These are phyloP conservation scores for Sorex maritimensis DNA, from an alignment of 2,797 vertebrate genomes.

Conservation along the genomic window DNA sequence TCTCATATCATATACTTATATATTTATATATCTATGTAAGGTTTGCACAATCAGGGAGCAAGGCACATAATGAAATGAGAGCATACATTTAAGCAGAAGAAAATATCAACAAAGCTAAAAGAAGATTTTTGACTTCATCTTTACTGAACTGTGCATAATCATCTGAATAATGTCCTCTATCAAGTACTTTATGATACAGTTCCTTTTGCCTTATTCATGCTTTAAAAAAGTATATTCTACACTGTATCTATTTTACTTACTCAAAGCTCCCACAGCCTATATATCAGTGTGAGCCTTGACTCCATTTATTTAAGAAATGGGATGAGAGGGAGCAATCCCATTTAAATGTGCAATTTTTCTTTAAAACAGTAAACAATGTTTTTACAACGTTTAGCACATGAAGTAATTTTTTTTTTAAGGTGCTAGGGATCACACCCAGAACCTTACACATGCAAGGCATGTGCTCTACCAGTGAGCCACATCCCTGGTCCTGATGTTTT, in stretches of 20 bases:
- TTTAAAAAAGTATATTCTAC: conserved; percentile 92
- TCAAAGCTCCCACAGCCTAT: conserved; percentile 89
- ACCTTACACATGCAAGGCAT: conserved; percentile 69
- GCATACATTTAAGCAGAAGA: conserved; percentile 83
- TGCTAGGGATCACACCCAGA: too few species aligned
- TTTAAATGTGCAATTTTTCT: conserved; percentile 91
- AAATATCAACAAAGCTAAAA: conserved; percentile 80
- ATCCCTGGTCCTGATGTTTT: conserved; percentile 75
- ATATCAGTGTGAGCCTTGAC: conserved; percentile 87
- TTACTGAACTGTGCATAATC: conserved; percentile 91
- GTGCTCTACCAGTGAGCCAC: conserved; percentile 57
- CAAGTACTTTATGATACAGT: conserved; percentile 88
- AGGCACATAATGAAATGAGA: conserved; percentile 82
- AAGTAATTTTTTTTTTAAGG: conserved; percentile 66
- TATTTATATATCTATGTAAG: conserved; percentile 69
- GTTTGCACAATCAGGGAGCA: conserved; percentile 81
- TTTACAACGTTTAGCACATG: conserved; percentile 90
- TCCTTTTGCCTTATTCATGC: conserved; percentile 89
- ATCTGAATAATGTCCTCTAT: conserved; percentile 89
- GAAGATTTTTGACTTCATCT: conserved; percentile 88
- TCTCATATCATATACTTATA: conserved; percentile 65
- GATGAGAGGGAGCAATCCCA: conserved; percentile 87
- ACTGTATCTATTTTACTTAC: conserved; percentile 83
- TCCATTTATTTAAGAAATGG: conserved; percentile 75
- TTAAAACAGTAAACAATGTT: conserved; percentile 91